phyloP scores from a whole-genome alignment of 2,113 vertebrate species.

The Tautogolabrus adspersus region DNA sequence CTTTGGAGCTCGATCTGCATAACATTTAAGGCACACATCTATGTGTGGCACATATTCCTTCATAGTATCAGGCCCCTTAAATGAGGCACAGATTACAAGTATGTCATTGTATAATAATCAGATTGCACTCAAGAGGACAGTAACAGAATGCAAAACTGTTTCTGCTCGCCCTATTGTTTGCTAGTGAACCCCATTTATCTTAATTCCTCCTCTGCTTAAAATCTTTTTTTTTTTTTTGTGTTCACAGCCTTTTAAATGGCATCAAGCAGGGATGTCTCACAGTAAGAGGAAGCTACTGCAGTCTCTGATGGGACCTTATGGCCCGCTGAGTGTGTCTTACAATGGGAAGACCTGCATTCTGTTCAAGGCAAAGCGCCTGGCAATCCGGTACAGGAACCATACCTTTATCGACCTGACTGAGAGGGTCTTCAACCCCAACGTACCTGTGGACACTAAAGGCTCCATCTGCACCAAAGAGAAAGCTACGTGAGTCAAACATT shows the following conservation, averaged over 20 bases:
- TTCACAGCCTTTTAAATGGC: constrained; percentile 83
- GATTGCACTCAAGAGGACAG: constrained; percentile 34
- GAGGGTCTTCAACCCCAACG: constrained; percentile 84
- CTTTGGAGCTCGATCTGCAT: not conserved
- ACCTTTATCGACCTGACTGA: constrained; percentile 92
- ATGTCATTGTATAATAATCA: not conserved
- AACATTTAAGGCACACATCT: constrained; percentile 1
- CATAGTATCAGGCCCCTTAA: not conserved
- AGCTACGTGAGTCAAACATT: constrained; percentile 83
- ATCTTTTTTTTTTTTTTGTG: constrained; percentile 25
- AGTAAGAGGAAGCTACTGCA: constrained; percentile 84
- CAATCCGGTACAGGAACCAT: constrained; percentile 91
- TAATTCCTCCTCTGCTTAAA: constrained; percentile 1
- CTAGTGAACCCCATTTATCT: not conserved
- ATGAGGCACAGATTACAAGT: not conserved
- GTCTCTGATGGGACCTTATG: constrained; percentile 81
- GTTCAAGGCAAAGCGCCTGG: constrained; percentile 93
- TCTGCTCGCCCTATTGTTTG: not conserved
- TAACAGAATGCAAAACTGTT: constrained; percentile 29
- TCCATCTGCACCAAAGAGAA: constrained; percentile 92
- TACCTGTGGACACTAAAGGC: constrained; percentile 88
- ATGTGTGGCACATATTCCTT: not conserved
- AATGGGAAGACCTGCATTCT: constrained; percentile 93
- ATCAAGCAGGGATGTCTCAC: constrained; percentile 77
- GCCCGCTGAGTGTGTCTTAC: constrained; percentile 87